phyloP scores from a whole-genome alignment of 2,888 invertebrate species.

The Metalampra italica region DNA sequence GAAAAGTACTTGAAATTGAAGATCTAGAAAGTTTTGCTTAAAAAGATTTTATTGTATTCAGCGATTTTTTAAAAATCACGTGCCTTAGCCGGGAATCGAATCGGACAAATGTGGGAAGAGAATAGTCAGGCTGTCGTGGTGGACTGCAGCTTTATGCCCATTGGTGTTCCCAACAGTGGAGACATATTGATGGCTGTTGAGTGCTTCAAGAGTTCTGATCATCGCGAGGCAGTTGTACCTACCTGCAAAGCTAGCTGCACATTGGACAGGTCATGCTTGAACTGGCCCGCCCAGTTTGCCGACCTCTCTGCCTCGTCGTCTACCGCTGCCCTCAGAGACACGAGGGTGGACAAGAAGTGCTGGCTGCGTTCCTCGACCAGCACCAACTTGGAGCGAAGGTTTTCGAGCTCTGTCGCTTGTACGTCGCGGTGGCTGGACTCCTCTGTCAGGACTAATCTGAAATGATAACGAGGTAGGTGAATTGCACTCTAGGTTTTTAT shows the following conservation, averaged over 20 bases:
- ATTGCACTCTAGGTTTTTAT: neutral
- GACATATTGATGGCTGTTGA: too few relatives aligned
- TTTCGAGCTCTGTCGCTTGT: constrained; percentile 59
- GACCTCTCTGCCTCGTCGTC: constrained; percentile 73
- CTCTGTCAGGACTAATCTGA: constrained; percentile 54
- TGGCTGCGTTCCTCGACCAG: constrained; percentile 63
- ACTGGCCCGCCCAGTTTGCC: constrained; percentile 71
- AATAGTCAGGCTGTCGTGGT: too few relatives aligned
- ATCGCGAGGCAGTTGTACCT: neutral
- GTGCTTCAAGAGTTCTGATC: too few relatives aligned
- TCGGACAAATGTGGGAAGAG: too few relatives aligned
- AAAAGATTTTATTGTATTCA: too few relatives aligned
- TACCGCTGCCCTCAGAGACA: constrained; percentile 62
- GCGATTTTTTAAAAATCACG: too few relatives aligned
- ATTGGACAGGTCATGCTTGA: constrained; percentile 73
- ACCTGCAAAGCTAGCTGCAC: constrained; percentile 71
- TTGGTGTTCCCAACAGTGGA: too few relatives aligned
- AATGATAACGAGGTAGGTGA: constrained; percentile 5
- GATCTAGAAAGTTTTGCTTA: too few relatives aligned
- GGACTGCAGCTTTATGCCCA: too few relatives aligned
- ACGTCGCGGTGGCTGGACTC: constrained; percentile 54
- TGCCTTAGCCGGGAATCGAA: too few relatives aligned
- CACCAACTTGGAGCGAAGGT: constrained; percentile 58
- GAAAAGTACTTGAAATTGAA: too few relatives aligned
- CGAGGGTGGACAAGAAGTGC: constrained; percentile 64